Base-by-base conservation (phyloP, 2,113 vertebrate genomes). In the Seriola dumerili region DNA sequence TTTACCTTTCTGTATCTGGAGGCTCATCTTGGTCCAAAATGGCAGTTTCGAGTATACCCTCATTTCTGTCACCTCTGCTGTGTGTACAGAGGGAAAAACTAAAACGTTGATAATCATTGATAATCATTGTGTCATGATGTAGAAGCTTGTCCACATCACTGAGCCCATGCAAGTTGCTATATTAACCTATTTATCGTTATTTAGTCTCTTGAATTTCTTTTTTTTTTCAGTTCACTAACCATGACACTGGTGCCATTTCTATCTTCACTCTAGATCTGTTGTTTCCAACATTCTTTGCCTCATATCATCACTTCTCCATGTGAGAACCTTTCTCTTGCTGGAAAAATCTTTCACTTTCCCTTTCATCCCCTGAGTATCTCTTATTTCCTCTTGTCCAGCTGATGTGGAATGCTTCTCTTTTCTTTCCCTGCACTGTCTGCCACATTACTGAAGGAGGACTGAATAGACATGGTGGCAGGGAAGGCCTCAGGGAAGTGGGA, bases 401-500 rank as follows among this genome's bases (percentile, higher is more conserved):
- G 29, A 54, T 54, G 25, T 73, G 13, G 25, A 76, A 48, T 0
- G 3, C 8, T 59, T 25, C 19, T 16, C 59, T 21, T 84, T 44
- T 69, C 36, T 40, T 36, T 59, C 71, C 55, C 40, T 70, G 11
- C 14, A 1, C 55, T 67, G 14, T 88, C 21, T 76, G 54, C 59
- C 40, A 59, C 23, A 63, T 78, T 54, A 32, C 59, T 40, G 7
- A 54, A 78, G 40, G 23, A 23, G 42, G 19, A 55, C 2, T 19
- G 42, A 42, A 76, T 32, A 62, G 61, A 74, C 85, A 59, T 63
- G 61, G 36, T 72, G 65, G 36, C 84, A 82, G 81, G 63, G 67
- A 83, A 75, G 16, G 76, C 88, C 86, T 73, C 11, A 7, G 79
- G 86, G 80, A 64, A 65, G 62, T 64, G 80, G 81, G 80, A 80